Evolutionary conservation across 2,888 invertebrate species (phyloP), one percentile per base, ranked within the genome.

Genomic region (Callyntrura sp.): DNA sequence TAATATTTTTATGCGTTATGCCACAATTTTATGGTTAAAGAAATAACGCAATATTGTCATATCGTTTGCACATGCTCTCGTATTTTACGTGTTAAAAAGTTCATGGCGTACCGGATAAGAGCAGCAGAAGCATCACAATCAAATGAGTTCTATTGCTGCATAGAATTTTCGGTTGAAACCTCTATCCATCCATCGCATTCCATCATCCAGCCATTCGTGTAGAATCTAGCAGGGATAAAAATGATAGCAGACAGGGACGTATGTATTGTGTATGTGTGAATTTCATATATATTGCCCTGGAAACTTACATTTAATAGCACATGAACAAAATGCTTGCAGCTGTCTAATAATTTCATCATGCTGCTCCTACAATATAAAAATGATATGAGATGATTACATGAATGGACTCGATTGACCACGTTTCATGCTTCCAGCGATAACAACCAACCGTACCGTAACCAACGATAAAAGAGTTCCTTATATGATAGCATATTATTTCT

Each of bases 351-450:
- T 70, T 70, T 45, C 12, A 70, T 45, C 20, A 20, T n/a, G n/a
- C n/a, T 11, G 43, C 70, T 45, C 45, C 6, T 65, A 20, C 45
- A 4, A 62, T 20, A 70, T 70, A 45, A 45, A 70, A 70, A 11
- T 70, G 28, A 65, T 35, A 35, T 20, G 70, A 45, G 70, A 17
- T 45, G 70, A 70, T 70, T 45, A 23, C 45, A 70, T 70, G 70
- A 45, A 70, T 70, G 70, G 70, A 70, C 70, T 45, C 70, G 70
- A 70, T 45, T 45, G 45, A 45, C 45, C 70, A 45, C 70, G 70
- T 70, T 70, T 70, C 20, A 45, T 45, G 45, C 70, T 70, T 70
- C 70, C 70, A 70, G 70, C 70, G 62, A 62, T 62, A 62, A 62
- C 6, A 62, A 20, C 3, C 6, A 55, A 23, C 6, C 5, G 17